phyloP scores from a whole-genome alignment of 2,797 vertebrate genomes.

The Etheostoma perlongum region DNA sequence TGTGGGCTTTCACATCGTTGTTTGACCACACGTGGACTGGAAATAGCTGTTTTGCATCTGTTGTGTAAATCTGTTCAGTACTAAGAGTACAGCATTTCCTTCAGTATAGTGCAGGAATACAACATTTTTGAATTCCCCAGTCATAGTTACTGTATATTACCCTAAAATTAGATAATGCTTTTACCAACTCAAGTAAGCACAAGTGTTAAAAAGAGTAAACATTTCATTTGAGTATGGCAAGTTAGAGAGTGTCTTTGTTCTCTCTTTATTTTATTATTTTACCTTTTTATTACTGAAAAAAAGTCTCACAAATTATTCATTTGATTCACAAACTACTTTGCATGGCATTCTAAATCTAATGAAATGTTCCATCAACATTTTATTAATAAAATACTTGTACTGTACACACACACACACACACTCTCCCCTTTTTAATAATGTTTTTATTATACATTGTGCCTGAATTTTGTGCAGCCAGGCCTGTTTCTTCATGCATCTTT shows the following conservation, averaged over 20 bases:
- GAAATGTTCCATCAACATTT: neutral
- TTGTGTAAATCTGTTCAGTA: neutral
- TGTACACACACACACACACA: too few relatives aligned
- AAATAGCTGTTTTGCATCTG: slow-evolving; percentile 15
- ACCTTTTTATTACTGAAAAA: too few relatives aligned
- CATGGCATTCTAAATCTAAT: neutral
- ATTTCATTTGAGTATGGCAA: neutral
- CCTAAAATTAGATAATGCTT: neutral
- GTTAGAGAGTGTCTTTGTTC: neutral
- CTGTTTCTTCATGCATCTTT: neutral
- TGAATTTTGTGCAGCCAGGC: neutral
- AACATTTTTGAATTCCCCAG: neutral
- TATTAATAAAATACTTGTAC: neutral
- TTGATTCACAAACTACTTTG: neutral
- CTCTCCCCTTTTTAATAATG: too few relatives aligned
- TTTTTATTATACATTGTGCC: neutral
- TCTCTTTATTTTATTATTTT: neutral
- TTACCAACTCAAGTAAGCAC: neutral
- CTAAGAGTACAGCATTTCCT: neutral
- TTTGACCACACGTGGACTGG: slow-evolving; percentile 21
- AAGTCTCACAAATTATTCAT: neutral
- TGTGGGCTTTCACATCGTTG: neutral
- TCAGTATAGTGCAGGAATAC: neutral
- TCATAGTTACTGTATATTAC: neutral
- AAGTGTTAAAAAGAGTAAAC: neutral